A percentile compares a stretch with the other conserved stretches of the same genome.
These are phyloP conservation scores for Hydrotaea diabolus DNA, from an alignment of 2,888 invertebrate genomes.

Conservation along the genomic window DNA sequence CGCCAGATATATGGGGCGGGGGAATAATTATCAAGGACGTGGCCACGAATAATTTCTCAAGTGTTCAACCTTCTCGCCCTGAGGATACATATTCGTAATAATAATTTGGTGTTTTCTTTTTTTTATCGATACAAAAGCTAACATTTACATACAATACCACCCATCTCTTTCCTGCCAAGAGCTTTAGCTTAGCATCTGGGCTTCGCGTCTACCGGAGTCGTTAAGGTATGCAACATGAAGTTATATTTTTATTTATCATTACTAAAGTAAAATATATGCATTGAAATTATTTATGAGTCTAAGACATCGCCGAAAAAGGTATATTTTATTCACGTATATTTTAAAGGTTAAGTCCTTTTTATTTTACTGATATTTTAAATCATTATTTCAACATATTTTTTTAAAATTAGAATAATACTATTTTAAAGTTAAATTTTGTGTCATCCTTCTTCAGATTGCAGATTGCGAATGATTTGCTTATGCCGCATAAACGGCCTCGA, in stretches of 20 bases:
- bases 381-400: too few relatives aligned
- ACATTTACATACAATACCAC: background rate
- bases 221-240: too few relatives aligned
- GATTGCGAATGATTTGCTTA: too few relatives aligned
- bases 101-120: background rate
- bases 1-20: background rate
- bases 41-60: conserved; percentile 12
- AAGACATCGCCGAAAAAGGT: background rate
- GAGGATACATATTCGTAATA: background rate
- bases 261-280: conserved; percentile 22
- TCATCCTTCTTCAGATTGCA: too few relatives aligned
- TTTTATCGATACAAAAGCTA: background rate
- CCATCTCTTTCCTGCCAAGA: background rate
- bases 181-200: too few relatives aligned
- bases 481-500: too few relatives aligned
- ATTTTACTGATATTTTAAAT: too few relatives aligned
- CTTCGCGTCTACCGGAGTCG: background rate
- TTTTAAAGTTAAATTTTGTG: too few relatives aligned
- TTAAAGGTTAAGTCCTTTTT: conserved; percentile 10
- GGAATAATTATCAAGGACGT: background rate
- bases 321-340: background rate
- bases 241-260: background rate
- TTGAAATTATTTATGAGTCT: conserved; percentile 19
- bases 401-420: too few relatives aligned
- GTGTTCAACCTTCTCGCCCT: background rate